These are phyloP conservation scores for Malacoctenus gilli DNA, from an alignment of 2,797 vertebrate genomes.

Conservation along the genomic window DNA sequence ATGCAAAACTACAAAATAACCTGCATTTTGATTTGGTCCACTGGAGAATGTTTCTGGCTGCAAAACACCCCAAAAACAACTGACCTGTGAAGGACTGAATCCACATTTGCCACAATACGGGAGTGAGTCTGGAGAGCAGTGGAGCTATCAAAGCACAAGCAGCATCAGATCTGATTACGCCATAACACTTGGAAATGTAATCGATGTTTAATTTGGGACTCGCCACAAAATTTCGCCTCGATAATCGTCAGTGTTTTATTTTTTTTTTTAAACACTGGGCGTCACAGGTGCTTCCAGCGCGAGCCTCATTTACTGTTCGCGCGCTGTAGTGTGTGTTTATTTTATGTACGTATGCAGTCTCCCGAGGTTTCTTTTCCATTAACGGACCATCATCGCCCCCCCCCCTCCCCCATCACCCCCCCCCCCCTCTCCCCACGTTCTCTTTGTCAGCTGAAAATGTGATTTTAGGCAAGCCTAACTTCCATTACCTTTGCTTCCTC, in stretches of 20 bases:
- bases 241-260: too few species aligned
- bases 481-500: conserved; percentile 66
- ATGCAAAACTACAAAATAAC: neutral
- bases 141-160: neutral
- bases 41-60: neutral
- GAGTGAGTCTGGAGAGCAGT: neutral
- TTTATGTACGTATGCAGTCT: conserved; percentile 3
- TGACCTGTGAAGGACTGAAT: neutral
- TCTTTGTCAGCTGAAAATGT: conserved; percentile 70
- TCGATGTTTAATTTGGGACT: too few species aligned
- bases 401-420: conserved; percentile 1
- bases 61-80: neutral
- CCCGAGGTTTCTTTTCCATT: conserved; percentile 43
- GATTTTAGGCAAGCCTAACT: conserved; percentile 68
- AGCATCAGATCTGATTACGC: neutral
- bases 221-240: too few species aligned
- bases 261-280: neutral
- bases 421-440: conserved; percentile 13
- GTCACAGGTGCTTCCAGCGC: conserved; percentile 33
- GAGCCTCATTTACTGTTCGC: conserved; percentile 29
- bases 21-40: neutral
- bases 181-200: too few species aligned
- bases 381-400: conserved; percentile 38
- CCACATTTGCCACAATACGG: neutral
- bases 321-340: neutral